Conservation (phyloP, 2,113 vertebrate genomes). For the Sinocyclocheilus grahami region DNA sequence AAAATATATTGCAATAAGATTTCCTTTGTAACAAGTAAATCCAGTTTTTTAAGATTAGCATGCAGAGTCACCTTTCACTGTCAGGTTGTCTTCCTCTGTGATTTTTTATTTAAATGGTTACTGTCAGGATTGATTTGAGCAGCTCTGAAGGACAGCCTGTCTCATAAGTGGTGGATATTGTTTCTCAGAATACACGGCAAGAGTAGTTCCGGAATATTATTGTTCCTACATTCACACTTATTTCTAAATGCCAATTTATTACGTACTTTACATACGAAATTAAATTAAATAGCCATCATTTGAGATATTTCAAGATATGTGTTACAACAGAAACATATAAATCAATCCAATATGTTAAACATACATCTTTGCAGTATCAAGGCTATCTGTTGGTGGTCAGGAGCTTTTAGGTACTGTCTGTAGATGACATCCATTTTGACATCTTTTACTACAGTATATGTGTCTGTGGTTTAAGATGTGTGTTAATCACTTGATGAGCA, state of each 20-base stretch:
- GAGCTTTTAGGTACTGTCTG: neutral
- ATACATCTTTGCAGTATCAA: neutral
- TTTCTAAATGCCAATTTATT: neutral
- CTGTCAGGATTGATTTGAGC: neutral
- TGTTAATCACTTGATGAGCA: too few relatives aligned
- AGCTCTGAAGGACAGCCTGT: neutral
- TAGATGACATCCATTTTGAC: neutral
- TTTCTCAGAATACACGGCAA: neutral
- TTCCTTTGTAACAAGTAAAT: neutral
- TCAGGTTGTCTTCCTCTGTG: conserved; percentile 6
- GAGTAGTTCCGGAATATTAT: neutral
- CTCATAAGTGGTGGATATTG: neutral
- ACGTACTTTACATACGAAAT: neutral
- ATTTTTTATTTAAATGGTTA: neutral
- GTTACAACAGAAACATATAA: neutral
- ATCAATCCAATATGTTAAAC: neutral
- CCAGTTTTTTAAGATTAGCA: neutral
- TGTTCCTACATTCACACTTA: neutral
- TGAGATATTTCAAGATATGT: neutral
- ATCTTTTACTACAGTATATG: neutral
- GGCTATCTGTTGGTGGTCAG: neutral
- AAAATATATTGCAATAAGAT: neutral
- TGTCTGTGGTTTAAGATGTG: too few relatives aligned
- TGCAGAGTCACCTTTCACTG: neutral
- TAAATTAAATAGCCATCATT: neutral